Conservation (phyloP, 1,140 invertebrate genomes). For the Gryllus bimaculatus region DNA sequence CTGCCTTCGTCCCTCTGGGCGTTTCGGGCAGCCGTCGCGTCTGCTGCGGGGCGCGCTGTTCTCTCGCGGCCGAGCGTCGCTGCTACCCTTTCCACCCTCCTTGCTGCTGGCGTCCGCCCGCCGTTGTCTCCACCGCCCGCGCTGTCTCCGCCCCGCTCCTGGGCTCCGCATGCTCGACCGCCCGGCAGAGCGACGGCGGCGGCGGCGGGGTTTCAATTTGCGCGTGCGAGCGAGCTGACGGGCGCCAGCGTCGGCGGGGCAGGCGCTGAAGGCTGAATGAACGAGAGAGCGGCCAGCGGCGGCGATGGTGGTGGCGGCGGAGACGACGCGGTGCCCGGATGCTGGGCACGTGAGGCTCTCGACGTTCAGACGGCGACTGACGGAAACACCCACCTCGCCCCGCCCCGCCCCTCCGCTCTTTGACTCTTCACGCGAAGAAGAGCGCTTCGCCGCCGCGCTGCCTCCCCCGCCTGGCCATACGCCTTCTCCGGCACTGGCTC, state of each 20-base stretch:
- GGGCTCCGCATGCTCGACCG: not conserved
- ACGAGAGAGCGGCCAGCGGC: not conserved
- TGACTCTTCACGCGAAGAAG: not conserved
- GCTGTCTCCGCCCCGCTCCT: not conserved
- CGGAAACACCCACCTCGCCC: not conserved
- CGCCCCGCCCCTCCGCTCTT: not conserved
- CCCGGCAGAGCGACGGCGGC: not conserved
- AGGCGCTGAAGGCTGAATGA: no score
- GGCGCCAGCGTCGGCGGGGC: not conserved
- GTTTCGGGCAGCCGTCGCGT: no score
- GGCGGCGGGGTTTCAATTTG: not conserved
- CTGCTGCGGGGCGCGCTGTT: no score
- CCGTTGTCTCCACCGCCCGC: no score
- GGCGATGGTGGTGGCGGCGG: no score
- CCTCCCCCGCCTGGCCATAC: not conserved
- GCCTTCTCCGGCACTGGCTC: not conserved
- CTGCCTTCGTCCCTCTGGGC: no score
- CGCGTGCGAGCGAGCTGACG: not conserved
- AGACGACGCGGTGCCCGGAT: not conserved
- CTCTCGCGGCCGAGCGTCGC: no score
- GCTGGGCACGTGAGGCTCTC: not conserved
- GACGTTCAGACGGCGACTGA: not conserved
- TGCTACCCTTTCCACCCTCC: no score
- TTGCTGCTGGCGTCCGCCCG: no score
- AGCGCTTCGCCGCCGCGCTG: not conserved